phyloP scores from a whole-genome alignment of 2,797 vertebrate genomes.

The Australoheros facetus region DNA sequence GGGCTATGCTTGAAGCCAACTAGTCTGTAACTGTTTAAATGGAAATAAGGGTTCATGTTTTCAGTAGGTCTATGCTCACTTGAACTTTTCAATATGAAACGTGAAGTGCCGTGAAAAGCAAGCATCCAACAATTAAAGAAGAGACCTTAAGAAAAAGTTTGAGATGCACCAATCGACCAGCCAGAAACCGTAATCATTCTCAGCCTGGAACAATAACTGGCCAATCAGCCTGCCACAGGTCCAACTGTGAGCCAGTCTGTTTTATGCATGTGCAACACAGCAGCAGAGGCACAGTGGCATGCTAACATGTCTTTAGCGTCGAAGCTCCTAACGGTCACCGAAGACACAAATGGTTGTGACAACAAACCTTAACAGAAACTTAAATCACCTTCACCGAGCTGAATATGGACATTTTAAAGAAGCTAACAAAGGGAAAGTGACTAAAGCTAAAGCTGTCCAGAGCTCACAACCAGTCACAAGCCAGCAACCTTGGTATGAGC shows the following conservation, averaged over 20 bases:
- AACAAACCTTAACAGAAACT: background rate
- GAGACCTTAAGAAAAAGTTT: background rate
- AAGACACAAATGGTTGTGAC: background rate
- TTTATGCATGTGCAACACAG: background rate
- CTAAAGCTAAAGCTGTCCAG: background rate
- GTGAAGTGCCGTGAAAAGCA: background rate
- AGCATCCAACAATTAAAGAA: background rate
- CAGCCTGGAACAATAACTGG: background rate
- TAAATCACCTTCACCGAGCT: background rate
- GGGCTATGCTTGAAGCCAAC: background rate
- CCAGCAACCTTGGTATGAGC: background rate
- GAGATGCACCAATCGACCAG: background rate
- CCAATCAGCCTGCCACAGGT: too few relatives aligned
- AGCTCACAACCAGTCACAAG: background rate
- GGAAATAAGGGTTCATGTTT: background rate
- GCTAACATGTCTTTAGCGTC: background rate
- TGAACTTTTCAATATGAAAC: background rate
- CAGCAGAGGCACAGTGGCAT: background rate
- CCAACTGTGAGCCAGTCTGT: background rate
- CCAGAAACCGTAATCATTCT: background rate
- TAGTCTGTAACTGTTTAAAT: background rate
- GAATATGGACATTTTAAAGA: background rate
- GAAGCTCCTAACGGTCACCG: background rate
- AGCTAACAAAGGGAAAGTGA: background rate
- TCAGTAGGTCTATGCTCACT: background rate